Evolutionary conservation across 2,888 invertebrate species (phyloP).

Genomic region (Acleris sparsana): DNA sequence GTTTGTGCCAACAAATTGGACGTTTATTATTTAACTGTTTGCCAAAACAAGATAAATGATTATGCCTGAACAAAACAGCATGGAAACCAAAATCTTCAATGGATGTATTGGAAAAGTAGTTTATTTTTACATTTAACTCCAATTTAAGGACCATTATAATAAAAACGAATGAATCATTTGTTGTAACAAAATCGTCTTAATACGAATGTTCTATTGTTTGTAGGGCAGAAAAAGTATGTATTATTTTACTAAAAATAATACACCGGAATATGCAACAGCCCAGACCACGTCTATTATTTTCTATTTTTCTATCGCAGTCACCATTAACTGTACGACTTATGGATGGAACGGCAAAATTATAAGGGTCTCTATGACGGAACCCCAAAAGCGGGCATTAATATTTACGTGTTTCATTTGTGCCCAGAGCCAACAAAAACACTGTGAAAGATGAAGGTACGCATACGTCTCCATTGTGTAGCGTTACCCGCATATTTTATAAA

Average conservation of each 20-base stretch:
- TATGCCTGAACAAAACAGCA: too few species aligned
- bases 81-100: too few species aligned
- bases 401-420: conserved; percentile 18
- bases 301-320: conserved; percentile 20
- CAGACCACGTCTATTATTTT: conserved; percentile 10
- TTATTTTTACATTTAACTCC: too few species aligned
- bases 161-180: too few species aligned
- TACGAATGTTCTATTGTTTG: too few species aligned
- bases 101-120: too few species aligned
- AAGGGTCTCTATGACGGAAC: conserved; percentile 24
- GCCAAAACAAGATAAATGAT: too few species aligned
- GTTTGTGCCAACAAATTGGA: too few species aligned
- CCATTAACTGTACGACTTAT: conserved; percentile 22
- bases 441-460: conserved; percentile 32
- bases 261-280: not conserved
- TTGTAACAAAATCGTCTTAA: too few species aligned
- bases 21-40: too few species aligned
- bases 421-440: conserved; percentile 31
- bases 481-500: conserved; percentile 31
- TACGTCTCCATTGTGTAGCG: conserved; percentile 31
- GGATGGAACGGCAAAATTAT: conserved; percentile 18
- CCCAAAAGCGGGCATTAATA: conserved; percentile 30
- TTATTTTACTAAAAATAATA: conserved; percentile 1
- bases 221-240: not conserved
- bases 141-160: too few species aligned